Conservation (phyloP, 2,113 vertebrate species). For the Gracilinanus agilis region DNA sequence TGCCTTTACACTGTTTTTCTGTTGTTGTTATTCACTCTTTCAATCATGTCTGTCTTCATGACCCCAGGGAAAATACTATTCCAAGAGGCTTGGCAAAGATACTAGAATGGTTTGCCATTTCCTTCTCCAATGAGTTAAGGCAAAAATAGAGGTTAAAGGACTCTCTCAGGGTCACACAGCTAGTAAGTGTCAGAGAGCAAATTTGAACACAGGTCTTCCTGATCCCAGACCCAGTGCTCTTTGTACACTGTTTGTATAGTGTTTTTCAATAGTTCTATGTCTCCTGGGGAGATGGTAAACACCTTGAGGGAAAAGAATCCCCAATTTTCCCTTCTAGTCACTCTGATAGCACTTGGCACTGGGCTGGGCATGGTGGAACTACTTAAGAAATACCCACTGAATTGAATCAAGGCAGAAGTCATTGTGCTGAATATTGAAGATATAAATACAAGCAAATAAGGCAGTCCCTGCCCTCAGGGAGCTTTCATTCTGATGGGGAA, state of each 20-base stretch:
- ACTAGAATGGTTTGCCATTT: background rate
- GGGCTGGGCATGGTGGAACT: background rate
- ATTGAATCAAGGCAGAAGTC: background rate
- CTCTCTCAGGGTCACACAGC: background rate
- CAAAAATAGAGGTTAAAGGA: background rate
- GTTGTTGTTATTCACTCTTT: background rate
- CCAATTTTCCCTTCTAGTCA: background rate
- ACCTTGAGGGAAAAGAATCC: background rate
- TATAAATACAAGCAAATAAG: no score
- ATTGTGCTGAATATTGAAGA: no score
- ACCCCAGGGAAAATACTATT: background rate
- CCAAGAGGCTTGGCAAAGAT: background rate
- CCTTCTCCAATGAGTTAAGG: background rate
- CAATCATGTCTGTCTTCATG: background rate
- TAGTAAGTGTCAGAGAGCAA: background rate
- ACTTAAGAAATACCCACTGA: background rate
- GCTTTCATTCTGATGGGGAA: no score
- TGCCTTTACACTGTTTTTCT: background rate
- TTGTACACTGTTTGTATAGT: background rate
- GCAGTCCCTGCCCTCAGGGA: no score
- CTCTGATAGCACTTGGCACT: background rate
- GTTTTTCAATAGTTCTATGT: background rate
- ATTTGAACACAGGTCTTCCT: background rate
- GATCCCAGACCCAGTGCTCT: background rate
- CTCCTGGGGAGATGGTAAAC: background rate